Conservation (phyloP, 2,888 invertebrate species). For the Auanema sp. region DNA sequence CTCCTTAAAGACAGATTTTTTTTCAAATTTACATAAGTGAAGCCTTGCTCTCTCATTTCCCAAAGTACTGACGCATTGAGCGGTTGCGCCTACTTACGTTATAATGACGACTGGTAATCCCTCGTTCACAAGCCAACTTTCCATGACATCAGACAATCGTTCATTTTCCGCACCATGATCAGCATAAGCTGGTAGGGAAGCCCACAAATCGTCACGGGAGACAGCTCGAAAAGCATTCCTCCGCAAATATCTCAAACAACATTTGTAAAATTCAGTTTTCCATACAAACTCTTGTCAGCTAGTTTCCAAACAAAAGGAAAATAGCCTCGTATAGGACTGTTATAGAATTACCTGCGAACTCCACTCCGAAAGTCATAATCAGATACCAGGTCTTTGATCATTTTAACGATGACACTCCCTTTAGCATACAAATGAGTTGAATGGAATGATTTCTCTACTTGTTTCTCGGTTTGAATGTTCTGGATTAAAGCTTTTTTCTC, state of each 20-base stretch:
- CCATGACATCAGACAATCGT: constrained; percentile 46
- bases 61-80: background rate
- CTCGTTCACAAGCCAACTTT: constrained; percentile 58
- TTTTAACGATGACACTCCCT: constrained; percentile 58
- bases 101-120: constrained; percentile 59
- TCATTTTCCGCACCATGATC: constrained; percentile 60
- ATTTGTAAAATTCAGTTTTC: background rate
- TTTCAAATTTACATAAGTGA: background rate
- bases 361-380: constrained; percentile 52
- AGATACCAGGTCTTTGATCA: constrained; percentile 57
- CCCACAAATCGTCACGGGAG: constrained; percentile 48
- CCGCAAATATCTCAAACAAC: constrained; percentile 38
- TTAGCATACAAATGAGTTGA: constrained; percentile 65
- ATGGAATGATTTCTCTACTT: constrained; percentile 79
- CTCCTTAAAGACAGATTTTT: constrained; percentile 26
- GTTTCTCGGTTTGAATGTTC: constrained; percentile 84
- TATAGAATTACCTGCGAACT: constrained; percentile 37
- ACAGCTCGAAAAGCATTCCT: constrained; percentile 55
- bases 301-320: too few species aligned
- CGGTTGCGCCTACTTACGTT: constrained; percentile 21
- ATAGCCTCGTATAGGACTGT: too few species aligned
- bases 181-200: constrained; percentile 51
- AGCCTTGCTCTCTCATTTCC: background rate
- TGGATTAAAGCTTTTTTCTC: constrained; percentile 43
- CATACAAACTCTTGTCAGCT: too few species aligned